Base-by-base conservation (phyloP, 2,888 invertebrate genomes). In the Tromatobia lineatoria region DNA sequence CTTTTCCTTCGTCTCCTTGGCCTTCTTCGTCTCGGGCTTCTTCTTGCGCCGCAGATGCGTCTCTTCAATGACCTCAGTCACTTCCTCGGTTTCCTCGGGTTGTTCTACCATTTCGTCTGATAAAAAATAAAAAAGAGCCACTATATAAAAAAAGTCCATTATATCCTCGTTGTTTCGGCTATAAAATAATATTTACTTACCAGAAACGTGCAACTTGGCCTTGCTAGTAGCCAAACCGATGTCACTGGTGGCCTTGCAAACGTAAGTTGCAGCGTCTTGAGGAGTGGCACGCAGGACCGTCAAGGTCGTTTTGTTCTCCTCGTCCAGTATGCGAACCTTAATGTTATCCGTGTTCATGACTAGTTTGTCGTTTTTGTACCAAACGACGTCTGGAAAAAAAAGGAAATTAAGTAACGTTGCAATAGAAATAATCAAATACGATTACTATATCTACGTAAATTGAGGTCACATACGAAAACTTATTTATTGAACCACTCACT, bases 191-290 rank as follows among this genome's bases (percentile, higher is more conserved):
- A 29, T 0, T 34, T 64, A 80, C 69, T 83, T 91, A 94, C 94
- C 93, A 61, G 94, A 92, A 59, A 98, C 96, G 91, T 96, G 96
- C 61, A 98, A 94, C 93, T 96, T 96, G 8, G 96, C 97, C 94
- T 97, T 97, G 1, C 97, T 97, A 70, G 96, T 95, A 38, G 96
- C 96, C 94, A 97, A 95, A 67, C 98, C 98, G 81, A 97, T 96
- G 89, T 97, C 97, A 92, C 98, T 98, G 18, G 96, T 96, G 11
- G 98, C 97, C 94, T 97, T 98, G 92, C 98, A 98, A 88, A 96
- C 95, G 90, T 98, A 98, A 74, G 95, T 95, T 34, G 98, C 98
- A 88, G 96, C 96, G 90, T 97, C 95, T 77, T 96, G 96, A 83
- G 95, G 95, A 0, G 95, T 95, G 0, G 95, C 96, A 89, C 95